A percentile compares a stretch with the other conserved stretches of the same genome.
Conservation (phyloP, 2,888 invertebrate species). For the Ecliptopera silaceata region DNA sequence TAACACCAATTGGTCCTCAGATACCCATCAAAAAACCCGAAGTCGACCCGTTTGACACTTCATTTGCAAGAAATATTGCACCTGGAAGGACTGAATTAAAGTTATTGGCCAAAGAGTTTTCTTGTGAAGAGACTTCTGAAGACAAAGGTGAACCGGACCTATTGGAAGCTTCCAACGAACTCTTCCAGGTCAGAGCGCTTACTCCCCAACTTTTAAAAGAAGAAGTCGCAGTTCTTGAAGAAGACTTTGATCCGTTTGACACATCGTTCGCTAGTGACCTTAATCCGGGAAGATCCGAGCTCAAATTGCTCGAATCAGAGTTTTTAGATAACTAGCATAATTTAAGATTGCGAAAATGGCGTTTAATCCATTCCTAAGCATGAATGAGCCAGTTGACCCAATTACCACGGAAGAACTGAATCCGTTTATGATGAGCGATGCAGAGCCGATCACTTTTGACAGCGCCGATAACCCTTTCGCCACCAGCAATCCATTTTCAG, state of each 20-base stretch:
- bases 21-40: conserved; percentile 67
- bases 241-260: conserved; percentile 90
- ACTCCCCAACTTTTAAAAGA: conserved; percentile 83
- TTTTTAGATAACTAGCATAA: conserved; percentile 63
- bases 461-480: conserved; percentile 88
- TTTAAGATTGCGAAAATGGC: conserved; percentile 80
- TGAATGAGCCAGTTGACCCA: conserved; percentile 84
- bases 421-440: conserved; percentile 86
- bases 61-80: conserved; percentile 88
- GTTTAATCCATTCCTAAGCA: conserved; percentile 90
- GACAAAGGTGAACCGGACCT: conserved; percentile 69
- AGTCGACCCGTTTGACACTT: conserved; percentile 94
- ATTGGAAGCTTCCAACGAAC: conserved; percentile 78
- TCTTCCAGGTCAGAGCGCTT: conserved; percentile 87
- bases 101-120: conserved; percentile 89
- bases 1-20: conserved; percentile 78
- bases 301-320: conserved; percentile 90
- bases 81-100: conserved; percentile 92
- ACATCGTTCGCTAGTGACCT: conserved; percentile 90
- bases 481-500: conserved; percentile 87
- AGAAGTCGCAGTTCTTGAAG: conserved; percentile 35
- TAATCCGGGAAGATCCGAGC: conserved; percentile 89
- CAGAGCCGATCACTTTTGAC: conserved; percentile 51
- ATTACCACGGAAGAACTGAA: conserved; percentile 82
- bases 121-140: conserved; percentile 71